Base-by-base conservation (phyloP, 2,797 vertebrate species). In the Hipposideros larvatus region DNA sequence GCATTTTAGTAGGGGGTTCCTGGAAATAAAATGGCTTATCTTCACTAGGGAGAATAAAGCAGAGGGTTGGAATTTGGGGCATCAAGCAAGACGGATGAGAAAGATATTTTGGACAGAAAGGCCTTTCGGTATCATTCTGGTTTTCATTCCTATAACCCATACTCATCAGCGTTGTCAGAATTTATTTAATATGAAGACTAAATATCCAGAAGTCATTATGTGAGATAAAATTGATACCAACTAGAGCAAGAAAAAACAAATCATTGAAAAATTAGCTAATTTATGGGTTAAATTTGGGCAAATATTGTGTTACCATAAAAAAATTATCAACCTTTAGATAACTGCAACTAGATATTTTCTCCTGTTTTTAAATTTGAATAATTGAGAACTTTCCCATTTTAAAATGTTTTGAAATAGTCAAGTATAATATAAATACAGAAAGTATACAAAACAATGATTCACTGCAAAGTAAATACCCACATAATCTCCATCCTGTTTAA, bases 11-110 rank as follows among this genome's bases (percentile, higher is more conserved):
- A 75, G 91, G 34, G 57, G 59, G 48, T 95, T 80, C 71, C 63
- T 94, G n/a, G 55, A 92, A 97, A 88, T 85, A 90, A 95, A 92
- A 85, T 80, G 68, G 68, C 21, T 96, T 87, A 93, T 94, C 77
- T 88, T 84, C 80, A 70, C 65, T 73, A 75, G 61, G 95, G 41
- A 46, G 68, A 93, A 95, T 85, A 51, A 95, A 90, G 4, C 28
- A 78, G 55, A 91, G 80, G 43, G 41, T 43, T 90, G 4, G 75
- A 93, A 90, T 87, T 90, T 66, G 51, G 80, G 65, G 37, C 37
- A 87, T 43, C 7, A 31, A 41, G 34, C 66, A 26, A 77, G 11
- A 22, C 34, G 66, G 91, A 14, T 82, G 26, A 71, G 66, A 87
- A 90, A 66, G 41, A 77, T 86, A 55, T 46, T 83, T 74, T 63